These are phyloP conservation scores for Eutolmus rufibarbis DNA, from an alignment of 2,888 invertebrate species.

Conservation along the genomic window DNA sequence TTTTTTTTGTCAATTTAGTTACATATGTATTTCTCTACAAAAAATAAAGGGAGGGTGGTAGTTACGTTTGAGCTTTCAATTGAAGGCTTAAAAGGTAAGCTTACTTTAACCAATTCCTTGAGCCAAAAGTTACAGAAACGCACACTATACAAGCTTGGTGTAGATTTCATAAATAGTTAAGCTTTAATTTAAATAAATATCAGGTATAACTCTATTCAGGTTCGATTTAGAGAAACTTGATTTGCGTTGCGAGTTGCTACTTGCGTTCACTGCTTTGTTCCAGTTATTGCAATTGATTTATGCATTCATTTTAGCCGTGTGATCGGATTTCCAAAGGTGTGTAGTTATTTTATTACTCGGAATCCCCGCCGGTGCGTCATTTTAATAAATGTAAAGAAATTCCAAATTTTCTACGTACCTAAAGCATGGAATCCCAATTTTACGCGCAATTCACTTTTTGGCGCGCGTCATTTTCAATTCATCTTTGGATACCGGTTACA, in stretches of 20 bases:
- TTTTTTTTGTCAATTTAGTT: too few relatives aligned
- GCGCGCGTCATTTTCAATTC: not conserved
- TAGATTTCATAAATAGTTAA: not conserved
- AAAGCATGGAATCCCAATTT: not conserved
- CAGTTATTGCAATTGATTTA: not conserved
- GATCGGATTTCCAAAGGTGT: not conserved
- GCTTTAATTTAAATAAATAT: not conserved
- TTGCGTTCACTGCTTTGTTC: not conserved
- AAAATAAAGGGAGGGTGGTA: too few relatives aligned
- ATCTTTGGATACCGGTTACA: not conserved
- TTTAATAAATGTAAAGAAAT: not conserved
- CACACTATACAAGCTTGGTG: too few relatives aligned
- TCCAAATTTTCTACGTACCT: not conserved
- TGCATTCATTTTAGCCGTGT: not conserved
- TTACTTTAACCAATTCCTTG: too few relatives aligned
- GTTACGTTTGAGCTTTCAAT: too few relatives aligned
- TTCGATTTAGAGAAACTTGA: not conserved
- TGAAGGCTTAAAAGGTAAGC: too few relatives aligned
- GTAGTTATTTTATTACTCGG: not conserved
- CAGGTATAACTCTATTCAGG: not conserved
- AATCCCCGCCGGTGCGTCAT: not conserved
- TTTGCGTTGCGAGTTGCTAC: not conserved
- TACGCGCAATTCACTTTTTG: not conserved
- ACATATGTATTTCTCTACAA: too few relatives aligned
- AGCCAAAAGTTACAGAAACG: not conserved